phyloP scores from a whole-genome alignment of 2,888 invertebrate species.

The Eupithecia subfuscata region DNA sequence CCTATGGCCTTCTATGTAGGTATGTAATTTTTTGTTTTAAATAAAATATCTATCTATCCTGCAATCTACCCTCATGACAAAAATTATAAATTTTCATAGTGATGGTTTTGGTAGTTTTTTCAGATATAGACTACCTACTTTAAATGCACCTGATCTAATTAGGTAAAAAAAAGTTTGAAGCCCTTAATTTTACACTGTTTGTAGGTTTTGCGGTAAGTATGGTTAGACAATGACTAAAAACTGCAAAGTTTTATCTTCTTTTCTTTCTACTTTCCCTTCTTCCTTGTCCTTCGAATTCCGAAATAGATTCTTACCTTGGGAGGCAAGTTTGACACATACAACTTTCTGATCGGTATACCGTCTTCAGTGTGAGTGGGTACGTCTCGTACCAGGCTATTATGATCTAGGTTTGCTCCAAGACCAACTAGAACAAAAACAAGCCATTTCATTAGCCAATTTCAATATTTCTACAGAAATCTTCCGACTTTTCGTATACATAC shows the following conservation, averaged over 20 bases:
- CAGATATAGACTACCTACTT: no score
- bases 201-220: no score
- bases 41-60: no score
- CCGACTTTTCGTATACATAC: slow-evolving; percentile 53
- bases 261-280: background rate
- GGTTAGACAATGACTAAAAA: background rate
- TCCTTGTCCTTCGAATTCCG: background rate
- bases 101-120: no score
- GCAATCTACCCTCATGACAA: no score
- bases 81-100: no score
- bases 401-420: slow-evolving; percentile 61
- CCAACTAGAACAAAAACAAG: slow-evolving; percentile 61
- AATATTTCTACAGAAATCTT: slow-evolving; percentile 10
- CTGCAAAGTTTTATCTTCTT: background rate
- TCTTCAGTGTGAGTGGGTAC: slow-evolving; percentile 82
- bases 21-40: no score
- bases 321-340: slow-evolving; percentile 84
- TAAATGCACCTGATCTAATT: no score
- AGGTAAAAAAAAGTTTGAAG: no score
- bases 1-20: no score
- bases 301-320: slow-evolving; percentile 71
- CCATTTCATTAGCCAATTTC: background rate
- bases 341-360: slow-evolving; percentile 84
- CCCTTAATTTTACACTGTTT: no score
- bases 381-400: slow-evolving; percentile 54